Conservation (phyloP, 2,888 invertebrate genomes). For the Cheilosia vulpina region DNA sequence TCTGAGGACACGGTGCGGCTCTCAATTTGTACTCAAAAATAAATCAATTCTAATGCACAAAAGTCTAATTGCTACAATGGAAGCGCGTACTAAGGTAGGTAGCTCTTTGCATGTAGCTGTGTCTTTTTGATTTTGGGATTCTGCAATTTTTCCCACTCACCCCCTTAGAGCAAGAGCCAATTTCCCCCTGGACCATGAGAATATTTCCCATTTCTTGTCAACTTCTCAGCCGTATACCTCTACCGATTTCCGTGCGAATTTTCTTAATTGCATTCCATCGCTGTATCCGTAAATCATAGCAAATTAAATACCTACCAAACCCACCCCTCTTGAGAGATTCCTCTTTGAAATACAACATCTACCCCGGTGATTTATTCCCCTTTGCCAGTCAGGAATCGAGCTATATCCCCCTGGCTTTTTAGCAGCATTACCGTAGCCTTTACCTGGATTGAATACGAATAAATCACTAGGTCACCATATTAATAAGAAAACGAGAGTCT, state of each 20-base stretch:
- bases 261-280: conserved; percentile 35
- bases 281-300: conserved; percentile 41
- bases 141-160: conserved; percentile 18
- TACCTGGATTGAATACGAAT: conserved; percentile 59
- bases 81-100: neutral
- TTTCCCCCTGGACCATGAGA: conserved; percentile 43
- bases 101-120: neutral
- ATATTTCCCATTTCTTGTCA: conserved; percentile 51
- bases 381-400: neutral
- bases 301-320: conserved; percentile 47
- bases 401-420: neutral
- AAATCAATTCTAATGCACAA: neutral
- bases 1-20: neutral
- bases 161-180: neutral
- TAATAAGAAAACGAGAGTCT: neutral
- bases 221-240: conserved; percentile 32
- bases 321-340: conserved; percentile 50
- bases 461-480: conserved; percentile 55
- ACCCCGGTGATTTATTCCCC: conserved; percentile 31
- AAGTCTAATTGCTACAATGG: neutral
- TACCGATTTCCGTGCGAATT: conserved; percentile 58
- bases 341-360: conserved; percentile 8
- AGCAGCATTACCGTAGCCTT: neutral
- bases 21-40: neutral
- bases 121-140: neutral